Evolutionary conservation across 2,888 invertebrate species (phyloP).

Genomic region (Xanthostigma xanthostigma): DNA sequence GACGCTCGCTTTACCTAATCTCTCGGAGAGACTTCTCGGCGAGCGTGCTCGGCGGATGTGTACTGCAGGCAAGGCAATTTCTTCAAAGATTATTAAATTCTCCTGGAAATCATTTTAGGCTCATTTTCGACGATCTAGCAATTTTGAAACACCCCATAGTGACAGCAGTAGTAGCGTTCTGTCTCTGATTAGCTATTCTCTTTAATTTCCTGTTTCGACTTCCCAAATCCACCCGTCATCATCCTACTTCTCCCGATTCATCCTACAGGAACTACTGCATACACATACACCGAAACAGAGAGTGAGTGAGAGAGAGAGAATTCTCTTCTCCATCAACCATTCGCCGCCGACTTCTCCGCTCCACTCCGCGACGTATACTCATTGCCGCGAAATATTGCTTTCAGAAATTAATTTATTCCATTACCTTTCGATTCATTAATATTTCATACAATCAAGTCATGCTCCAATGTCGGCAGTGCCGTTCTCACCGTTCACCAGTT

Average conservation of each 20-base stretch:
- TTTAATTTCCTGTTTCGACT: conserved; percentile 31
- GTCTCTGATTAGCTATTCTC: conserved; percentile 32
- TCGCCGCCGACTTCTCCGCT: conserved; percentile 4
- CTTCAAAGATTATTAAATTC: too few species aligned
- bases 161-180: conserved; percentile 1
- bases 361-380: conserved; percentile 19
- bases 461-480: background rate
- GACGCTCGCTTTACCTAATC: too few species aligned
- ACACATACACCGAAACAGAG: background rate
- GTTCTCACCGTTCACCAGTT: background rate
- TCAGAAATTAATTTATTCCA: conserved; percentile 38
- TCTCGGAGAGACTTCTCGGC: too few species aligned
- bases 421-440: conserved; percentile 37
- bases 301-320: background rate
- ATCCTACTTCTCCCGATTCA: too few species aligned
- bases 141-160: too few species aligned
- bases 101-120: too few species aligned
- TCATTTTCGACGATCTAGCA: too few species aligned
- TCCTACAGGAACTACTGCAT: too few species aligned
- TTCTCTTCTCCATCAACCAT: background rate
- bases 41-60: too few species aligned
- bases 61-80: too few species aligned
- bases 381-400: conserved; percentile 30
- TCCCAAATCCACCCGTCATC: conserved; percentile 3
- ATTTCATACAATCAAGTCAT: conserved; percentile 30